A percentile compares a stretch with the other conserved stretches of the same genome.
phyloP scores from a whole-genome alignment of 2,113 vertebrate species.

The Zootoca vivipara region DNA sequence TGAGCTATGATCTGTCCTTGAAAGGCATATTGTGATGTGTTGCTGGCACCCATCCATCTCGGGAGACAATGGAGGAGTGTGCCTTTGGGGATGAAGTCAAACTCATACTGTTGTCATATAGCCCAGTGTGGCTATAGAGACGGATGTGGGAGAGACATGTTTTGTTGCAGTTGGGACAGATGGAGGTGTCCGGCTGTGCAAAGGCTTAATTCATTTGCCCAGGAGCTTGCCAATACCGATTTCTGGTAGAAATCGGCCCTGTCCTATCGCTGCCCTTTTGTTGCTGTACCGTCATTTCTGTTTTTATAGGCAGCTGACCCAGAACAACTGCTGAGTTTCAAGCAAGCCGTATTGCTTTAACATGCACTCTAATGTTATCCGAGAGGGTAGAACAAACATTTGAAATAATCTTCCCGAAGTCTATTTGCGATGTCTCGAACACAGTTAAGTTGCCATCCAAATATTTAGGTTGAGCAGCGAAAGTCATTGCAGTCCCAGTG shows the following conservation, averaged over 20 bases:
- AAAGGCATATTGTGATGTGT: no score
- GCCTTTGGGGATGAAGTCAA: no score
- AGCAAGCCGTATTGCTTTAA: conserved; percentile 38
- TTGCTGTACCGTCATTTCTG: neutral
- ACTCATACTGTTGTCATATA: no score
- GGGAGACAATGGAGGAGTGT: no score
- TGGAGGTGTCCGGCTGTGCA: neutral
- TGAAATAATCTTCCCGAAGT: neutral
- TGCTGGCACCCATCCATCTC: no score
- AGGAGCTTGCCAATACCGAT: neutral
- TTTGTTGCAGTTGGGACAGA: neutral
- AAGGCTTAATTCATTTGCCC: neutral
- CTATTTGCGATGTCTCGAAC: conserved; percentile 3
- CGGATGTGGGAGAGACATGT: no score
- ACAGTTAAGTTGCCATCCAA: neutral
- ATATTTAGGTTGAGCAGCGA: neutral
- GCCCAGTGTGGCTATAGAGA: no score
- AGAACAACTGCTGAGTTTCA: conserved; percentile 44
- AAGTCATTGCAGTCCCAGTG: conserved; percentile 22
- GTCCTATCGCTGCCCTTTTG: neutral
- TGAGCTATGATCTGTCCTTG: no score
- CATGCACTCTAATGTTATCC: conserved; percentile 34
- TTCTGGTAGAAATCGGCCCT: neutral
- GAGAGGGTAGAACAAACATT: conserved; percentile 37
- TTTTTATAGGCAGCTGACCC: conserved; percentile 21